Base-by-base conservation (phyloP, 2,797 vertebrate genomes). In the Fistularia commersonii region DNA sequence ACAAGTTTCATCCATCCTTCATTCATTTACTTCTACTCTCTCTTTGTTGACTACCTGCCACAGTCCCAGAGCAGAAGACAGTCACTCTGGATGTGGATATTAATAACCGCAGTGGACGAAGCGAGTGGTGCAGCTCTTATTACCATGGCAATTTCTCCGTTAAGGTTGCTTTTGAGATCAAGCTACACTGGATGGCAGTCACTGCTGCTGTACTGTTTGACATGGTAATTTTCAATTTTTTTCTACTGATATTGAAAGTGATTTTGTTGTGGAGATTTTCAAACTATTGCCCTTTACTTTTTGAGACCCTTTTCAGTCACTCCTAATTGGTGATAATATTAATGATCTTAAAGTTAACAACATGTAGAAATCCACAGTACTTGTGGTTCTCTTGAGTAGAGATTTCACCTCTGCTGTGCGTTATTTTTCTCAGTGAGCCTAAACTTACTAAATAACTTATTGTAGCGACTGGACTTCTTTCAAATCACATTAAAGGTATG, bases 141-240 rank as follows among this genome's bases (percentile, higher is more conserved):
- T 99, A 99, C 80, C 96, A 98, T 0, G 96, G 97, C 61, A 98
- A 92, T 78, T 98, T 97, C 88, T 95, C 93, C n/a, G 86, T 92
- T 32, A 96, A 77, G 0, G 79, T 93, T 0, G 95, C 97, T 66
- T 98, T 99, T 14, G 96, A 99, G 88, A 88, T 98, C 83, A 98
- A 98, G 82, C 90, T 98, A 7, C 97, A 99, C 86, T 98, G 97
- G 97, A 99, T 98, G 97, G 96, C 94, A 0, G 95, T 94, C 58
- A 99, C 97, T 0, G 93, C 96, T 0, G 94, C 96, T 0, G 94
- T 98, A 32, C 95, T 99, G 9, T 98, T 96, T 10, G 96, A 99
- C 88, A 98, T 98, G 96, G 97, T 98, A 79, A 91, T 6, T 8
- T 23, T 23, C 4, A 2, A 23, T 23, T 4, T 23, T 23, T 23